phyloP scores from a whole-genome alignment of 2,888 invertebrate species.

The Drosophila borborema region DNA sequence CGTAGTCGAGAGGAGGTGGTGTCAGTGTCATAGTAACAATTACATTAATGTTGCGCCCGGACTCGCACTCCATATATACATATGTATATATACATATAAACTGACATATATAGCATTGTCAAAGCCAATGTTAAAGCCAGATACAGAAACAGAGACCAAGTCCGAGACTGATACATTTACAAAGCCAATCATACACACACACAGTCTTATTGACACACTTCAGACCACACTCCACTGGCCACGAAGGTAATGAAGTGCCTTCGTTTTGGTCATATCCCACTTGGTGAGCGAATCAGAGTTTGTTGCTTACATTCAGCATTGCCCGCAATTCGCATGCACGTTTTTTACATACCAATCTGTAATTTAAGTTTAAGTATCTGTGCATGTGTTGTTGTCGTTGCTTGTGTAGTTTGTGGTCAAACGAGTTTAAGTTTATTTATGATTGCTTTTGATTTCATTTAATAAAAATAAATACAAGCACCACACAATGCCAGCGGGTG shows the following conservation, averaged over 20 bases:
- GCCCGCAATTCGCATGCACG: slow-evolving; percentile 59
- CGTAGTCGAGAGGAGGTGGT: slow-evolving; percentile 1
- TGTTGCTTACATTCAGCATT: slow-evolving; percentile 39
- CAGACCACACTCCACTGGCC: slow-evolving; percentile 54
- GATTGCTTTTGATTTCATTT: slow-evolving; percentile 80
- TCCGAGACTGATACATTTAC: slow-evolving; percentile 24
- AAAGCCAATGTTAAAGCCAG: slow-evolving; percentile 50
- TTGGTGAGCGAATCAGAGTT: slow-evolving; percentile 47
- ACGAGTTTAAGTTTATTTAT: slow-evolving; percentile 78
- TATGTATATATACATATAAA: not conserved
- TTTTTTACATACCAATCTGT: slow-evolving; percentile 74
- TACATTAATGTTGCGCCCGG: slow-evolving; percentile 34
- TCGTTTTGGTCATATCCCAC: slow-evolving; percentile 39
- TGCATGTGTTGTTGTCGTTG: slow-evolving; percentile 31
- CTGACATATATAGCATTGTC: slow-evolving; percentile 10
- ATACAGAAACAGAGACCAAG: slow-evolving; percentile 23
- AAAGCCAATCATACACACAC: slow-evolving; percentile 48
- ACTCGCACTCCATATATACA: not conserved
- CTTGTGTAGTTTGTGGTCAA: slow-evolving; percentile 66
- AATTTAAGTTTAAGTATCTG: slow-evolving; percentile 63
- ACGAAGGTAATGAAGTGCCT: slow-evolving; percentile 66
- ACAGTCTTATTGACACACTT: slow-evolving; percentile 14
- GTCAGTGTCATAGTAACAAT: slow-evolving; percentile 58
- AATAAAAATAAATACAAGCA: slow-evolving; percentile 55
- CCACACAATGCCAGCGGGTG: slow-evolving; percentile 73